Base-by-base conservation (phyloP, 35 echinoderm and acorn worm species). In the Heliocidaris tuberculata region DNA sequence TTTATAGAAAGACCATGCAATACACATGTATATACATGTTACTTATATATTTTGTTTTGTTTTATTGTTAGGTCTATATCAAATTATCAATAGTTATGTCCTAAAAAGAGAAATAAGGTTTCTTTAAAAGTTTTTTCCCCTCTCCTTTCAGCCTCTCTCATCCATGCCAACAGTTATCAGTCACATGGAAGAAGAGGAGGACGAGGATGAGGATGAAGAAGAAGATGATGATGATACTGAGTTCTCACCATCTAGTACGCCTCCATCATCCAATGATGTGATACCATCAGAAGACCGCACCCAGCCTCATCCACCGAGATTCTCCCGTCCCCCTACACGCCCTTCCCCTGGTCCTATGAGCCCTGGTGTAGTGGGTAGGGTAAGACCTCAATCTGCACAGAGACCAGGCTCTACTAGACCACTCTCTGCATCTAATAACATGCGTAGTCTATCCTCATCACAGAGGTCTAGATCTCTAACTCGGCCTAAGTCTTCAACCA, bases 101-200 rank as follows among this genome's bases (percentile, higher is more conserved):
- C 35, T 42, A 42, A 42, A 42, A 42, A 42, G 35, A 42, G 3
- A 42, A 42, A 42, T 42, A 3, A 42, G 35, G 35, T 42, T 42
- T 42, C 35, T 42, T 0, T 42, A 78, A 78, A 27, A 4, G n/a
- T 78, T 27, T 78, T 10, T 92, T 60, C 12, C 13, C 92, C 48
- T 88, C 9, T 21, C 88, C 93, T 94, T 90, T 50, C 54, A 99
- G 97, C 98, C 98, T 30, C 90, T 99, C 5, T 97, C 98, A 35
- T 96, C 95, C 52, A 99, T 99, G 98, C 98, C 98, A 92, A 95
- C 86, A 31, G 86, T 96, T 35, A 59, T 89, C 48, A 96, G 94
- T 48, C 96, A 95, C 85, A 93, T 96, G 42, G 54, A 87, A 48
- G 97, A 99, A 24, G 96, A 94, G 15, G 97, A 96, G 32, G 95